Evolutionary conservation across 92 coral and sea anemone species (phyloP).

Genomic region (Parazoanthus swiftii): DNA sequence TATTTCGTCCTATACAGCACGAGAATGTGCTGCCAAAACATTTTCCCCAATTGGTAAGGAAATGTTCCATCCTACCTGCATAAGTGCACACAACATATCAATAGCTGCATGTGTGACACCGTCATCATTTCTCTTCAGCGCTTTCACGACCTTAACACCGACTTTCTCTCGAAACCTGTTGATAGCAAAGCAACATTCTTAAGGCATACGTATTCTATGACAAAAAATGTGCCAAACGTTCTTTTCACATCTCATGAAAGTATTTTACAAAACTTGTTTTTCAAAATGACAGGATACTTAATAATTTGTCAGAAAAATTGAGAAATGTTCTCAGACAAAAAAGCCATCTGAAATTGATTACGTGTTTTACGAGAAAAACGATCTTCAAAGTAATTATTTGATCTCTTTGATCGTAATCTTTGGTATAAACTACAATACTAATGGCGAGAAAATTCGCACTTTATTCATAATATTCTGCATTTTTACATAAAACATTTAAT

Average conservation of each 20-base stretch:
- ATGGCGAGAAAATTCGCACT: too few relatives aligned
- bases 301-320: too few relatives aligned
- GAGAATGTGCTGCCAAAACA: neutral
- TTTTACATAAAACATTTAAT: too few relatives aligned
- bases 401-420: too few relatives aligned
- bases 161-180: slow-evolving; percentile 92
- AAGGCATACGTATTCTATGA: neutral
- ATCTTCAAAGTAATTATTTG: too few relatives aligned
- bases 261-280: neutral
- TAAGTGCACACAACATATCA: slow-evolving; percentile 94
- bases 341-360: too few relatives aligned
- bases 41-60: neutral
- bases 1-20: too few relatives aligned
- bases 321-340: neutral
- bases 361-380: too few relatives aligned
- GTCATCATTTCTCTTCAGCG: slow-evolving; percentile 88
- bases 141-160: slow-evolving; percentile 97
- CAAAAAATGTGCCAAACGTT: neutral
- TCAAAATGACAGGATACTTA: too few relatives aligned
- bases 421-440: too few relatives aligned
- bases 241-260: neutral
- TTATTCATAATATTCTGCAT: too few relatives aligned
- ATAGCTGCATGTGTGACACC: slow-evolving; percentile 98
- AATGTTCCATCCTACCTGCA: slow-evolving; percentile 71
- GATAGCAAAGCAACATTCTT: neutral